Evolutionary conservation across 1,140 invertebrate genomes (phyloP).

Genomic region (Drosophila serrata): DNA sequence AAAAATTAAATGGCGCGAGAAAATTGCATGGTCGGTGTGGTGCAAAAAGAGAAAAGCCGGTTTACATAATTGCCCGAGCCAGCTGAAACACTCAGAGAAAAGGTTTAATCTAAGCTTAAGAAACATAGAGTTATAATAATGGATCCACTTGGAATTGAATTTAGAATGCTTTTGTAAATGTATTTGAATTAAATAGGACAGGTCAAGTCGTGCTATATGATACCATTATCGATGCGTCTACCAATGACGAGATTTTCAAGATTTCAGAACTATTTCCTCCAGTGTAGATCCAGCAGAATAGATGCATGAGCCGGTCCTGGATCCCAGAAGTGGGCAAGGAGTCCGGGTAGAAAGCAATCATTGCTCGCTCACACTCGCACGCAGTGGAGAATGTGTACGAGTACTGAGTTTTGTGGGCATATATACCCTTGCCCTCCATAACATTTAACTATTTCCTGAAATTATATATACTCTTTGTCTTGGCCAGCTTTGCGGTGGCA

Average conservation of each 20-base stretch:
- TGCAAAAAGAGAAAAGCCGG: slow-evolving; percentile 66
- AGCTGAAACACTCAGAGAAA: slow-evolving; percentile 9
- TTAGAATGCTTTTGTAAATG: background rate
- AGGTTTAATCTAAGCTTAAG: no score
- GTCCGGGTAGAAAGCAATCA: slow-evolving; percentile 44
- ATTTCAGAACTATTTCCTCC: background rate
- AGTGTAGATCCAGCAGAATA: slow-evolving; percentile 21
- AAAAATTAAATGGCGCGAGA: slow-evolving; percentile 83
- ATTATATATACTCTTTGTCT: slow-evolving; percentile 50
- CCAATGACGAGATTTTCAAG: background rate
- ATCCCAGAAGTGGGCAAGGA: slow-evolving; percentile 12
- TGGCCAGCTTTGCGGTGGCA: slow-evolving; percentile 46
- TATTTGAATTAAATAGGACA: background rate
- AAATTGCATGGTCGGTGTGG: slow-evolving; percentile 78
- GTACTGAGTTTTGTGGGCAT: slow-evolving; percentile 9
- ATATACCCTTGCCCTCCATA: slow-evolving; percentile 25
- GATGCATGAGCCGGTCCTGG: slow-evolving; percentile 12
- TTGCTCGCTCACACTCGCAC: slow-evolving; percentile 15
- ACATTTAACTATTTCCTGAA: slow-evolving; percentile 50
- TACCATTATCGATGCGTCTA: background rate
- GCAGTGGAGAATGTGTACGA: background rate
- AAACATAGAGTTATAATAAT: no score
- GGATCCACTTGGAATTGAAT: no score
- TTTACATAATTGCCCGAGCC: slow-evolving; percentile 75
- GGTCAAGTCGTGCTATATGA: background rate